Percentiles rank a stretch among this genome's conserved stretches.
Evolutionary conservation across 1,140 invertebrate genomes (phyloP).

Genomic region (Alviniconcha marisindica): DNA sequence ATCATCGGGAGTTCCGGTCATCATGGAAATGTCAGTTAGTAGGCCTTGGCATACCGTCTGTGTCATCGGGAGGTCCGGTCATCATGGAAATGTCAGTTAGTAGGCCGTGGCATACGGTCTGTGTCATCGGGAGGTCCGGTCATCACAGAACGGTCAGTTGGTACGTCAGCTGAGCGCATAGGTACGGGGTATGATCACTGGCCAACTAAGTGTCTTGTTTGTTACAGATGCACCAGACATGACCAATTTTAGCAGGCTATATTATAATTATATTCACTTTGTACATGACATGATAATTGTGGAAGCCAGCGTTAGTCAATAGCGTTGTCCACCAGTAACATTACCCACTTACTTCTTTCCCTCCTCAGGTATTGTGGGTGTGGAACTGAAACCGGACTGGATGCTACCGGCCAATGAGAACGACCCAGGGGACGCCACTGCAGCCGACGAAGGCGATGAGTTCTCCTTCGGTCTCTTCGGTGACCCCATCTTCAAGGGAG

Average conservation of each 20-base stretch:
- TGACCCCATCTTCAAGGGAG: conserved; percentile 63
- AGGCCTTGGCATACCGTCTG: conserved; percentile 49
- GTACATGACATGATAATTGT: too few species aligned
- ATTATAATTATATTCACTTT: too few species aligned
- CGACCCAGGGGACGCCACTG: conserved; percentile 47
- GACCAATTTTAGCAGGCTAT: too few species aligned
- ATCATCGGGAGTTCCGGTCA: conserved; percentile 41
- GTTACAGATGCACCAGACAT: too few species aligned
- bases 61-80: conserved; percentile 48
- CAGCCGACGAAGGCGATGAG: conserved; percentile 46
- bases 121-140: too few species aligned
- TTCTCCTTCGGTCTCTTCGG: conserved; percentile 64
- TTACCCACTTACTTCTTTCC: neutral
- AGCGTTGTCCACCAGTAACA: too few species aligned
- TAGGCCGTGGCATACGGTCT: too few species aligned
- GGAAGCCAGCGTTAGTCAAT: neutral
- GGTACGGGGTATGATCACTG: too few species aligned
- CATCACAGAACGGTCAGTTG: too few species aligned
- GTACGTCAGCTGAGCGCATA: too few species aligned
- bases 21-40: conserved; percentile 3
- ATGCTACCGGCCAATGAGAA: conserved; percentile 52
- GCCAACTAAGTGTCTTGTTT: too few species aligned
- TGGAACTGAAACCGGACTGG: conserved; percentile 62
- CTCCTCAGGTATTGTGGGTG: conserved; percentile 57
- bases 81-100: conserved; percentile 5